These are phyloP conservation scores for Scolopax rusticola DNA, from an alignment of 2,797 vertebrate genomes.

Conservation along the genomic window DNA sequence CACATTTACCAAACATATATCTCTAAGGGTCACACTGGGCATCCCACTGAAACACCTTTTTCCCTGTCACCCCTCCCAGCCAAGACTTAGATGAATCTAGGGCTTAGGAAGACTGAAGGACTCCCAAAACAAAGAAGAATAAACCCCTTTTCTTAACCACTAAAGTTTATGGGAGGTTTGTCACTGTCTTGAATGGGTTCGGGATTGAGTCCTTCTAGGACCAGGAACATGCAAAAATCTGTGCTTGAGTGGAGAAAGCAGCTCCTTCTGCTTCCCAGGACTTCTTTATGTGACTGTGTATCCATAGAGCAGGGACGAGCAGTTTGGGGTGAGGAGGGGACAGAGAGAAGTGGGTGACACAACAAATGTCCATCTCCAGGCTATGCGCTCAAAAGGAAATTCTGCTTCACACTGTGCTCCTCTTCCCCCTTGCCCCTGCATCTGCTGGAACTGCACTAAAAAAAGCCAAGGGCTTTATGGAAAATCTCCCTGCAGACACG, in stretches of 20 bases:
- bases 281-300: background rate
- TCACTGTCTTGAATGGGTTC: background rate
- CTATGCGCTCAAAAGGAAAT: background rate
- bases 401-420: background rate
- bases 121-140: background rate
- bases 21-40: background rate
- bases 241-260: background rate
- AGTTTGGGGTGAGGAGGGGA: background rate
- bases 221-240: background rate
- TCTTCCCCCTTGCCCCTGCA: background rate
- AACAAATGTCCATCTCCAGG: background rate
- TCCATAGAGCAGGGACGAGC: background rate
- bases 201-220: background rate
- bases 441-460: background rate
- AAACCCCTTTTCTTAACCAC: background rate
- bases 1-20: background rate
- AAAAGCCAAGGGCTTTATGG: background rate
- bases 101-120: background rate
- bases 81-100: background rate
- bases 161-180: background rate
- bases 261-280: background rate
- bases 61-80: background rate
- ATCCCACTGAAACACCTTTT: background rate
- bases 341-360: background rate
- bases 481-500: background rate